Evolutionary conservation across 2,888 invertebrate species (phyloP), one percentile per base, ranked within the genome.

Genomic region (Erebia epiphron): DNA sequence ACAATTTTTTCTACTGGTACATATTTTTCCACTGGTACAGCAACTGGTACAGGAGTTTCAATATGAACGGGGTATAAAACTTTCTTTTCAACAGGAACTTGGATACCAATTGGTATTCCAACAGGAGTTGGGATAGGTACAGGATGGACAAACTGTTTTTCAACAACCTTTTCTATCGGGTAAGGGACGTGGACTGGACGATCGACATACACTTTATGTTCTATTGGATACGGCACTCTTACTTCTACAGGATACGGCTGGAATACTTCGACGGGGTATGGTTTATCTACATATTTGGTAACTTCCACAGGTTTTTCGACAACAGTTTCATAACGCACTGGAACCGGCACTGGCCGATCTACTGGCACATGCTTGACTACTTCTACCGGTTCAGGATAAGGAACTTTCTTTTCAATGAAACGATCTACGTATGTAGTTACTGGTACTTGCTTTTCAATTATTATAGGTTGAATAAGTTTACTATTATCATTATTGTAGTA

Each of bases 221-320:
- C 90, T 5, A 94, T 88, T 0, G 94, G 92, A 78, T 91, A 93
- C 9, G 94, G 94, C 0, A 94, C 89, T 75, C 91, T 86, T 5
- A 92, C 92, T 68, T 94, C 93, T 14, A 95, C 94, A 0, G 95
- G 94, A 69, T 95, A 92, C 10, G 94, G 94, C 46, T 84, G 82
- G 7, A 84, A 82, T 2, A 92, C 92, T 58, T 94, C 94, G 13
- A 95, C 94, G 0, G 95, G 94, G 73, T 95, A 93, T 0, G 94
- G 94, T 71, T 95, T 95, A 74, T 96, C 94, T 0, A 95, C 88
- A 72, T 91, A 90, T 77, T 83, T 88, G 1, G 93, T 91, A 0
- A 94, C 86, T 82, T 93, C 92, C 0, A 93, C 84, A 1, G 94
- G 94, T 80, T 92, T 94, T 76, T 95, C 94, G 1, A 94, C 87